phyloP scores from a whole-genome alignment of 2,888 invertebrate species.

The Eupithecia dodoneata region DNA sequence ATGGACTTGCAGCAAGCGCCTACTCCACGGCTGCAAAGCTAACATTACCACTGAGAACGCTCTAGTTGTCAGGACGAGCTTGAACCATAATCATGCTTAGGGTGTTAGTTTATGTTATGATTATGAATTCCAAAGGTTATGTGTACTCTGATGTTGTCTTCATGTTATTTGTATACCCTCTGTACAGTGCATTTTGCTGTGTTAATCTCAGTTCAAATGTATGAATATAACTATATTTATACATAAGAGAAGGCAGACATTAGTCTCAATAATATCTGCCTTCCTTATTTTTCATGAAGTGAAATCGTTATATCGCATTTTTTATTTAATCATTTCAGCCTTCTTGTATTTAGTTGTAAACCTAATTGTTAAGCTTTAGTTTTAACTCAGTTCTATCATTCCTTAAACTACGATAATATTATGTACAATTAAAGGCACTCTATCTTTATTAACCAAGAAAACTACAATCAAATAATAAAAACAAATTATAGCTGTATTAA shows the following conservation, averaged over 20 bases:
- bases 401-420: background rate
- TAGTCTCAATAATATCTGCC: background rate
- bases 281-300: background rate
- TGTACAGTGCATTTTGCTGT: background rate
- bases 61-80: conserved; percentile 64
- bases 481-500: too few species aligned
- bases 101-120: background rate
- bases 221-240: background rate
- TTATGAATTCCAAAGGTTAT: conserved; percentile 1
- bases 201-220: background rate
- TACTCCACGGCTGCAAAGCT: conserved; percentile 68
- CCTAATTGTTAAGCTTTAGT: background rate
- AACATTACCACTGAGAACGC: conserved; percentile 66
- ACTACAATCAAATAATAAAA: too few species aligned
- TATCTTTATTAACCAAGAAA: background rate
- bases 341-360: background rate
- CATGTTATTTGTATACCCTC: background rate
- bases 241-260: too few species aligned
- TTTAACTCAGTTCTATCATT: conserved; percentile 1
- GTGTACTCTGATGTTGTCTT: background rate
- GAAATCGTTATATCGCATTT: background rate
- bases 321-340: background rate
- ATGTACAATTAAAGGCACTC: background rate
- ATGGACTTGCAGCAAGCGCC: conserved; percentile 75
- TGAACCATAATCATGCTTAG: conserved; percentile 66